phyloP scores from a whole-genome alignment of 1,140 invertebrate species.

The fruit fly (Drosophila melanogaster) region Release_6_plus_ISO1_MT NT_037436.4:3155501-3156000 shows the following conservation, averaged over 20 bases:
- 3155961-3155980: constrained; percentile 63
- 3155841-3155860: not conserved
- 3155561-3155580: constrained; percentile 78
- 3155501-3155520: constrained; percentile 75
- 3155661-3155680: constrained; percentile 59
- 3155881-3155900: not conserved
- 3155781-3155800: not conserved
- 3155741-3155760: constrained; percentile 65
- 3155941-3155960: constrained; percentile 52
- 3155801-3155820: not conserved
- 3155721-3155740: constrained; percentile 82
- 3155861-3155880: not conserved
- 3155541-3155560: constrained; percentile 81
- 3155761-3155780: constrained; percentile 2
- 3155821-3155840: not conserved
- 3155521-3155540: constrained; percentile 81
- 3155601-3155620: constrained; percentile 70
- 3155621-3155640: constrained; percentile 80
- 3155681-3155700: constrained; percentile 53
- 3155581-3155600: constrained; percentile 74
- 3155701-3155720: constrained; percentile 80
- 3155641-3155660: constrained; percentile 71
- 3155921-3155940: not conserved
- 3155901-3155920: not conserved
- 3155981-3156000: constrained; percentile 53